These are phyloP conservation scores for Salvelinus alpinus DNA, from an alignment of 2,113 vertebrate genomes.

Conservation along the genomic window DNA sequence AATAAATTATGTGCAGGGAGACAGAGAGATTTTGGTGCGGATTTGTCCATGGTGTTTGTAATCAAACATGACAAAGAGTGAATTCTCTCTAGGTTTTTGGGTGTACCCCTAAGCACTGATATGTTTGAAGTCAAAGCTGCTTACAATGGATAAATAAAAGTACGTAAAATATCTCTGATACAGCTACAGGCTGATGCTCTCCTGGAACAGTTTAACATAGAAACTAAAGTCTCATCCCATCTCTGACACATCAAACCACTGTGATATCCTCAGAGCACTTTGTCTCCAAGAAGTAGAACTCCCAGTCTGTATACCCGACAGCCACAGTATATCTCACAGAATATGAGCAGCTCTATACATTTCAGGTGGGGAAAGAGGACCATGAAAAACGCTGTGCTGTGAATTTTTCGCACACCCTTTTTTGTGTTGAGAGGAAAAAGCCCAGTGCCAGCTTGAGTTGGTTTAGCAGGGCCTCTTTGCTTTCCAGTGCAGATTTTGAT, in stretches of 20 bases:
- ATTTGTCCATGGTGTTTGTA: background rate
- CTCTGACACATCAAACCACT: background rate
- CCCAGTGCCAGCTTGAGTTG: constrained; percentile 58
- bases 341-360: background rate
- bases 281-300: background rate
- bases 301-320: background rate
- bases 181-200: background rate
- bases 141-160: background rate
- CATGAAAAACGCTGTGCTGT: background rate
- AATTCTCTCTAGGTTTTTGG: background rate
- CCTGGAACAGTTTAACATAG: background rate
- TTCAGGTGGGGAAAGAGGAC: constrained; percentile 25
- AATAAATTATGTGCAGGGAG: background rate
- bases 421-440: constrained; percentile 40
- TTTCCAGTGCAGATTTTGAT: constrained; percentile 62
- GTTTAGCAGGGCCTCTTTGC: constrained; percentile 62
- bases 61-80: background rate
- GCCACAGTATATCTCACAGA: background rate
- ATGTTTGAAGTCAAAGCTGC: background rate
- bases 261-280: too few relatives aligned
- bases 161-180: background rate
- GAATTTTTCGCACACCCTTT: constrained; percentile 41
- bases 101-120: background rate
- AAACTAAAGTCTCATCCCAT: background rate
- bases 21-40: background rate